Evolutionary conservation across 2,888 invertebrate genomes (phyloP), one percentile per base, ranked within the genome.

Genomic region (Drosophila recens): DNA sequence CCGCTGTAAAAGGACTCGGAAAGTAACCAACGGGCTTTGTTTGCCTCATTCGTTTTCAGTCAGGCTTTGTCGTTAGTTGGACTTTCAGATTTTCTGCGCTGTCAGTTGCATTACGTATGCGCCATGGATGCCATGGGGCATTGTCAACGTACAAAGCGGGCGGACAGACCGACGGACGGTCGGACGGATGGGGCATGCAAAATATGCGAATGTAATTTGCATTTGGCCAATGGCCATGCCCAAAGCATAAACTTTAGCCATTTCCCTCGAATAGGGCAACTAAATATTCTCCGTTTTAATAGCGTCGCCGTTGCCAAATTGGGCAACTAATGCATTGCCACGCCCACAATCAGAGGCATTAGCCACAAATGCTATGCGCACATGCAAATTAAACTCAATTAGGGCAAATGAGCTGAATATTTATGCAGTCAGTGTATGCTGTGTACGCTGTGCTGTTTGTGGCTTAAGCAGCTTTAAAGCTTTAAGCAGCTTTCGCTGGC

Each of bases 71-170:
- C 27, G n/a, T 42, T 53, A 17, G 27, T 54, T 56, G 49, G 43
- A 61, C 61, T 63, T 84, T 75, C 72, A 79, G 84, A 84, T 84
- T 83, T 87, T 78, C 66, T 61, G 79, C 81, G 27, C 75, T 87
- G 87, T 72, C 69, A 78, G 82, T 73, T 81, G 69, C 69, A 87
- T 78, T 83, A 87, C 68, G 86, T 85, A 87, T 80, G 40, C 75
- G 72, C 68, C 69, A 51, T 64, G 68, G 40, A 20, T 70, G 58
- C 63, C 38, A 43, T 13, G 17, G 57, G 42, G 59, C 53, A 53
- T 48, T 74, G 64, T 73, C 64, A 62, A 46, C 48, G 51, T 6
- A 57, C 27, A n/a, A 15, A 30, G 23, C 23, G 2, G 23, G 23
- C 27, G 46, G 10, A 56, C 33, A 11, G 23, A 30, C n/a, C 30